Base-by-base conservation (phyloP, 2,113 vertebrate genomes). In the Nematolebias whitei region DNA sequence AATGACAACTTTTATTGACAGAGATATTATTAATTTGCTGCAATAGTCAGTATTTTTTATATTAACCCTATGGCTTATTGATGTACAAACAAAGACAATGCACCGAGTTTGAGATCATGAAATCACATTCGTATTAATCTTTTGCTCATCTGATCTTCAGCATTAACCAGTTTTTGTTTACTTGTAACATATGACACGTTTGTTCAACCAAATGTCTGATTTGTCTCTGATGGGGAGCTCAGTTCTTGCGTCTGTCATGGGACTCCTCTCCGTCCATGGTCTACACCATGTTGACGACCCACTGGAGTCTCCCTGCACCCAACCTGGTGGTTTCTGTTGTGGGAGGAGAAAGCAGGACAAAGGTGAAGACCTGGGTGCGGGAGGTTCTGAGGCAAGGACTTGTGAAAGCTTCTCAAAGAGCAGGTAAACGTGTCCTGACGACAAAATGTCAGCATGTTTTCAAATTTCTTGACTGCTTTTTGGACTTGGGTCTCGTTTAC, bases 271-370 rank as follows among this genome's bases (percentile, higher is more conserved):
- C 95, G 0, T 79, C 83, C 1, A 83, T 78, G 1, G 86, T 93
- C 23, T 97, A 95, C 83, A 89, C 29, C 32, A 75, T 96, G 50
- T 91, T 96, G 85, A 96, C 92, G 0, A 60, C 47, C n/a, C 79
- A 89, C 3, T 97, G 96, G 96, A 90, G 88, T 24, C 91, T 96
- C 35, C 87, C 89, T 0, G 23, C 86, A 0, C 96, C 95, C 5
- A 96, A 96, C 90, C 86, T 97, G 74, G 95, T 97, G 75, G 92
- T 97, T 63, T 96, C 95, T 0, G 93, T 96, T 12, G 88, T 94
- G 51, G 95, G 96, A 0, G 95, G 95, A 0, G 94, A 94, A 4
- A 87, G 87, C 24, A 85, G 74, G 63, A 68, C 81, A 64, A 85
- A 91, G 43, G 88, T 96, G 70, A 94, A 93, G 88, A 88, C 89